Evolutionary conservation across 2,113 vertebrate genomes (phyloP), one percentile per base, ranked within the genome.

Genomic region (Calidris pugnax): DNA sequence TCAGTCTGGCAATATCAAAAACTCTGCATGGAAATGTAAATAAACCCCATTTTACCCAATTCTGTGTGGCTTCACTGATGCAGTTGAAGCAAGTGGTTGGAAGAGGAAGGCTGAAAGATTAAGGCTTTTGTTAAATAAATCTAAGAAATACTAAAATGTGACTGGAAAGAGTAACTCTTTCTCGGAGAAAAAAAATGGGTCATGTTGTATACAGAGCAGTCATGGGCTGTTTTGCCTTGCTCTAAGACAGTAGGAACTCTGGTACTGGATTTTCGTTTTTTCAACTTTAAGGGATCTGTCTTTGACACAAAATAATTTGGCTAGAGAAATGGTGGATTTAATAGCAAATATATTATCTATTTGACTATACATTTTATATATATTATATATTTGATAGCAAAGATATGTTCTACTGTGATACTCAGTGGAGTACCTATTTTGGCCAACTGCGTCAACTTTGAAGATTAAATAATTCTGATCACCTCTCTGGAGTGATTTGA

Each of bases 391-490:
- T 28, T 28, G 51, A 28, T 48, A 82, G 32, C 13, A 76, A 85
- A 57, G 53, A 55, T 55, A 55, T 18, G 30, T 30, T 39, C 18
- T 11, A 59, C 59, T 60, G 0, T n/a, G 33, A 28, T 69, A 48
- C 20, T 71, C 35, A 50, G 28, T 33, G 14, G 56, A 80, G 37
- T 35, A 89, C 56, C 47, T 62, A 7, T 90, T 83, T 80, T 77
- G 83, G 27, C 83, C 63, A 78, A 30, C 17, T 56, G 35, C 19
- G 24, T 68, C 17, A 43, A 8, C n/a, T 90, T 45, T 30, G 60
- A 93, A 71, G 90, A 90, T 90, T 71, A 95, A 88, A 67, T 74
- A 88, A 77, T 41, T 39, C 21, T 81, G 75, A 84, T 86, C 43
- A 39, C 50, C 24, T 75, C 92, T 74, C 28, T 4, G 6, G 47